Evolutionary conservation across 2,113 vertebrate genomes (phyloP).

Genomic region (Pandion haliaetus): DNA sequence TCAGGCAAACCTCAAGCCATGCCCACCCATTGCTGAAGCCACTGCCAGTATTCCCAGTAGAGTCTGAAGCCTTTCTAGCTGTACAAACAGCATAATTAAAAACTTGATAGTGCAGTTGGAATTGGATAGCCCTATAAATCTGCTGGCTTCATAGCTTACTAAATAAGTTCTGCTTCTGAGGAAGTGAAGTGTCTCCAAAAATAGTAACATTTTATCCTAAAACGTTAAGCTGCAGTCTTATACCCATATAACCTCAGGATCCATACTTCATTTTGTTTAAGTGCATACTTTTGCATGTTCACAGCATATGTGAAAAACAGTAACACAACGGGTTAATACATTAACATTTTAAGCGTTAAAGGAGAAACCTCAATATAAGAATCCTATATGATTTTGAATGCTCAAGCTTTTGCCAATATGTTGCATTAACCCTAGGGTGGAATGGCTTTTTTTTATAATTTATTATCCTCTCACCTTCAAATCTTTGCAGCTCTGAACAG

Average conservation of each 20-base stretch:
- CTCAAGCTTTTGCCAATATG: not conserved
- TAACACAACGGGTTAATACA: not conserved
- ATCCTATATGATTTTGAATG: not conserved
- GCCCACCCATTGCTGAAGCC: fast-evolving
- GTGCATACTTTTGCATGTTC: not conserved
- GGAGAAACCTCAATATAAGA: not conserved
- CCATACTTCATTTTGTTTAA: not conserved
- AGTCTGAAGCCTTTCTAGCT: not conserved
- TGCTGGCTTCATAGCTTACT: not conserved
- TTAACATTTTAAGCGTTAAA: not conserved
- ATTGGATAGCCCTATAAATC: not conserved
- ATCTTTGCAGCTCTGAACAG: not conserved
- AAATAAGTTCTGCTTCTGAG: not conserved
- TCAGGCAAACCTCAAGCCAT: not conserved
- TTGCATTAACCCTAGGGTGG: not conserved
- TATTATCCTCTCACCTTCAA: not conserved
- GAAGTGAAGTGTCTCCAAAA: not conserved
- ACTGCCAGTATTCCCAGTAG: not conserved
- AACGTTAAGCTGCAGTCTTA: not conserved
- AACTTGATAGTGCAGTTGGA: not conserved
- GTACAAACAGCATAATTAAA: not conserved
- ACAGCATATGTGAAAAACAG: fast-evolving
- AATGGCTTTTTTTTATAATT: not conserved
- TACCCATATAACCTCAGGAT: not conserved
- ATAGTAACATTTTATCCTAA: not conserved